These are phyloP conservation scores for Thamnaconus septentrionalis DNA, from an alignment of 2,113 vertebrate genomes.

Conservation along the genomic window DNA sequence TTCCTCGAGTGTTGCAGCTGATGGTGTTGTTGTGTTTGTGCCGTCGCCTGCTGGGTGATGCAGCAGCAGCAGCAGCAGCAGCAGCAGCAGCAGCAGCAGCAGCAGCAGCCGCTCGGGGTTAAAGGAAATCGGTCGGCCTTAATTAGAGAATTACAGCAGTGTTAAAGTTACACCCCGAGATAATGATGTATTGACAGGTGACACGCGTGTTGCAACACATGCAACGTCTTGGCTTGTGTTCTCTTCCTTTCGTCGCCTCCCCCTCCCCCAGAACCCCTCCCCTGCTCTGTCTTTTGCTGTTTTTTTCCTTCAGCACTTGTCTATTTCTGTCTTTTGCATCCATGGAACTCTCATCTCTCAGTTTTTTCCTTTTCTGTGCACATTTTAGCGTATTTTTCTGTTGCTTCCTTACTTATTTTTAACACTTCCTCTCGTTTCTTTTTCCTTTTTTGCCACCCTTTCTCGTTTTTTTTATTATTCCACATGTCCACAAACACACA, in stretches of 20 bases:
- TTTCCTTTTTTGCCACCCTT: not conserved
- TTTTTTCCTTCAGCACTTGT: not conserved
- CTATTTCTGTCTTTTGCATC: constrained; percentile 7
- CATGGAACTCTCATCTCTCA: not conserved
- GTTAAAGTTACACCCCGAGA: constrained; percentile 53
- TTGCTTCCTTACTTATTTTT: not conserved
- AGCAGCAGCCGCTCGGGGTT: constrained; percentile 23
- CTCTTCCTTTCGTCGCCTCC: too few relatives aligned
- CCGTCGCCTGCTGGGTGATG: not conserved
- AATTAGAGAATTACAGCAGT: constrained; percentile 55
- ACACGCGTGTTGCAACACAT: not conserved
- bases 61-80: constrained; percentile 11
- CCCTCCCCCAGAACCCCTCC: too few relatives aligned
- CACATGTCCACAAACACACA: too few relatives aligned
- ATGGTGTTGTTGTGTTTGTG: constrained; percentile 16
- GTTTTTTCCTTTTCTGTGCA: not conserved
- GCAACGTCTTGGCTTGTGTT: too few relatives aligned
- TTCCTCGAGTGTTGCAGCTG: constrained; percentile 9
- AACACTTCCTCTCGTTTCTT: too few relatives aligned
- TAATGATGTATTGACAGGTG: constrained; percentile 45
- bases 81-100: not conserved
- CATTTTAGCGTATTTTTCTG: not conserved
- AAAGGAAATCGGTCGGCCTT: constrained; percentile 59
- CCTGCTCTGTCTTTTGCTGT: too few relatives aligned
- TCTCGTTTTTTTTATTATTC: not conserved